These are phyloP conservation scores for Nematopogon swammerdamellus DNA, from an alignment of 2,888 invertebrate species.

Conservation along the genomic window DNA sequence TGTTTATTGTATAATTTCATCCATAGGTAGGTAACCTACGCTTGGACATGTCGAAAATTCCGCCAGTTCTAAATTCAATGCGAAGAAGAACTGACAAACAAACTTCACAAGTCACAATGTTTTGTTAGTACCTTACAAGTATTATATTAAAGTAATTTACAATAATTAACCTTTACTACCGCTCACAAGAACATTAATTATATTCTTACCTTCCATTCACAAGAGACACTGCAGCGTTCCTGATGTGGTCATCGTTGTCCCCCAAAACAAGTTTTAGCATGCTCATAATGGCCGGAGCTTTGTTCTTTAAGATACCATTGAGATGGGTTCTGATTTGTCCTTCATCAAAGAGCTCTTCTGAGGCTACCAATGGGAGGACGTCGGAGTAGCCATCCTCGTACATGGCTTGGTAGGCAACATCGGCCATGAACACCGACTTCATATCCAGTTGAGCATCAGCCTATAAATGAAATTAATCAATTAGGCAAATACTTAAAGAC, in stretches of 20 bases:
- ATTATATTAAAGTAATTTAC: no score
- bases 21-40: no score
- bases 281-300: slow-evolving; percentile 32
- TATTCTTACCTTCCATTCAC: slow-evolving; percentile 22
- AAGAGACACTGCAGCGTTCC: slow-evolving; percentile 22
- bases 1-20: no score
- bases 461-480: slow-evolving; percentile 32
- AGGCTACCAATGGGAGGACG: slow-evolving; percentile 19
- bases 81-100: no score
- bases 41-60: no score
- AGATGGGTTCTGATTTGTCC: slow-evolving; percentile 22
- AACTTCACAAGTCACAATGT: no score
- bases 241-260: slow-evolving; percentile 23
- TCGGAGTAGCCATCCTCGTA: slow-evolving; percentile 24
- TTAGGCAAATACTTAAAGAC: no score
- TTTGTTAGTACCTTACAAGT: no score
- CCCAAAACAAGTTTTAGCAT: slow-evolving; percentile 26
- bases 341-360: slow-evolving; percentile 21
- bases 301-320: slow-evolving; percentile 26
- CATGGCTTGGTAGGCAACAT: slow-evolving; percentile 38
- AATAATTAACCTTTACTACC: no score
- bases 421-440: slow-evolving; percentile 32
- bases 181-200: no score
- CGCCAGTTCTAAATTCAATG: no score
- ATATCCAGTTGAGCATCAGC: slow-evolving; percentile 22